phyloP scores from a whole-genome alignment of 2,113 vertebrate genomes.

The Sphyrna mokarran region DNA sequence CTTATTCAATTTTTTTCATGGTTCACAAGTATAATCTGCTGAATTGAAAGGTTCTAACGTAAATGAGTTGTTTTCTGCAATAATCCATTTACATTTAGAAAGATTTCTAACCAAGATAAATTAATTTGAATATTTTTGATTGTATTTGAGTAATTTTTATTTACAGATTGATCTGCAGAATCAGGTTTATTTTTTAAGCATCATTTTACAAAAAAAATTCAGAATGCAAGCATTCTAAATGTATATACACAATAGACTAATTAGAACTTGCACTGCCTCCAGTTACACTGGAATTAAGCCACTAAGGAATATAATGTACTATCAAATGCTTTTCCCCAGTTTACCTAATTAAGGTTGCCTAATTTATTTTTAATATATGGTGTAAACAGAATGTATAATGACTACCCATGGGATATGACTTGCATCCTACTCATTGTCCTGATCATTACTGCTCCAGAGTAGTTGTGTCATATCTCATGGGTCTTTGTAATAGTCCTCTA shows the following conservation, averaged over 20 bases:
- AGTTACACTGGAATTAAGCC: background rate
- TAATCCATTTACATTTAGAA: background rate
- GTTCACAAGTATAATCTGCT: background rate
- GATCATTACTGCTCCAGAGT: background rate
- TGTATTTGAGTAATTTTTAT: background rate
- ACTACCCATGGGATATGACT: background rate
- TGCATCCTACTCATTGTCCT: slow-evolving; percentile 5
- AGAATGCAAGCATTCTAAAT: background rate
- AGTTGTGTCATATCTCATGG: background rate
- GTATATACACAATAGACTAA: background rate
- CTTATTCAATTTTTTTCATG: background rate
- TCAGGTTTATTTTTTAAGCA: background rate
- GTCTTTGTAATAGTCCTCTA: background rate
- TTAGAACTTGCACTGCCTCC: background rate
- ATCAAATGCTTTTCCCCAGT: slow-evolving; percentile 16
- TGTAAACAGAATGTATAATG: slow-evolving; percentile 31
- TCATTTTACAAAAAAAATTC: background rate
- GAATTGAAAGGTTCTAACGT: background rate
- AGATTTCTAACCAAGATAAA: background rate
- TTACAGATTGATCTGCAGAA: background rate
- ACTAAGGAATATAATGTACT: background rate
- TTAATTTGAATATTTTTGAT: background rate
- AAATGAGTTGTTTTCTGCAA: background rate
- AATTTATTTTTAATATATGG: slow-evolving; percentile 23
- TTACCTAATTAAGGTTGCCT: slow-evolving; percentile 32